Conservation (phyloP, 1,140 invertebrate genomes). For the Telenomus remus region DNA sequence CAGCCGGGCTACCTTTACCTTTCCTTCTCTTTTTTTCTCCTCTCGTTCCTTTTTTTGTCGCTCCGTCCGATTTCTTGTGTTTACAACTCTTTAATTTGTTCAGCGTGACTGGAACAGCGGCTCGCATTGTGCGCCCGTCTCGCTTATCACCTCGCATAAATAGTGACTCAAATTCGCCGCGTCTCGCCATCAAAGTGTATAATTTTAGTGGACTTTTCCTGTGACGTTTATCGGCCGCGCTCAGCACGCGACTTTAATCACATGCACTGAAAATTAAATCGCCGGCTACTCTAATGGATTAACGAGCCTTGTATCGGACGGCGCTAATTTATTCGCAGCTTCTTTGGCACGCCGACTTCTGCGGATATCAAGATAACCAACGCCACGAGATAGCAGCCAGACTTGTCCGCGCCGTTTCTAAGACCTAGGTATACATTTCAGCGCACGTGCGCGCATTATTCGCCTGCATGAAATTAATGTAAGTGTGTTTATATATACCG, state of each 20-base stretch:
- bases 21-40: neutral
- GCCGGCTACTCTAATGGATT: constrained; percentile 18
- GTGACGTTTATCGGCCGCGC: constrained; percentile 20
- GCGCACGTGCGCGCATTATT: constrained; percentile 6
- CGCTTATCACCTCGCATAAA: constrained; percentile 26
- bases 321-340: constrained; percentile 22
- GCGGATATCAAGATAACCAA: constrained; percentile 30
- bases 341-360: neutral
- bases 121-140: neutral
- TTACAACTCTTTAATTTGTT: constrained; percentile 27
- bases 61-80: neutral
- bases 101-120: neutral
- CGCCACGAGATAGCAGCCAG: constrained; percentile 20
- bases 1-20: neutral
- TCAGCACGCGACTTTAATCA: constrained; percentile 18
- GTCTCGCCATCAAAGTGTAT: constrained; percentile 15
- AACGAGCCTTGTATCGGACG: constrained; percentile 16
- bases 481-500: constrained; percentile 8
- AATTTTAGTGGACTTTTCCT: constrained; percentile 26
- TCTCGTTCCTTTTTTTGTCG: too few species aligned
- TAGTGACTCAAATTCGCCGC: constrained; percentile 29
- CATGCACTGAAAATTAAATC: constrained; percentile 9
- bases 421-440: constrained; percentile 10
- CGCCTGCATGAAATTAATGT: neutral
- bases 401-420: constrained; percentile 11